Evolutionary conservation across 2,113 vertebrate genomes (phyloP).

Genomic region (Callocephalon fimbriatum): DNA sequence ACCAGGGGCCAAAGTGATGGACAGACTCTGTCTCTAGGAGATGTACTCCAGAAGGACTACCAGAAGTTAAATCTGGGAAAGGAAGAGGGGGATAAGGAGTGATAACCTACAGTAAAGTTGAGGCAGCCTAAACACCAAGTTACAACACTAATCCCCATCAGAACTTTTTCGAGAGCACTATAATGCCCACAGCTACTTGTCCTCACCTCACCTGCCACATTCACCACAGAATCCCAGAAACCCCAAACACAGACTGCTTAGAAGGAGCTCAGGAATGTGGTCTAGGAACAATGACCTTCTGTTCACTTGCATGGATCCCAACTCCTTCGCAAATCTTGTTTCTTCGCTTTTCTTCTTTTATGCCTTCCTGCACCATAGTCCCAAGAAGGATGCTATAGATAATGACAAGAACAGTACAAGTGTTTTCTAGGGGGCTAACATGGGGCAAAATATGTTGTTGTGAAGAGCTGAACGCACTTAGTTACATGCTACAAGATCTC

Average conservation of each 20-base stretch:
- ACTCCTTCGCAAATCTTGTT: too few species aligned
- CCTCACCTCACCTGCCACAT: too few species aligned
- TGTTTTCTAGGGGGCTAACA: neutral
- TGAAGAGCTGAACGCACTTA: neutral
- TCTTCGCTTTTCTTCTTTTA: too few species aligned
- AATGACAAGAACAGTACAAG: neutral
- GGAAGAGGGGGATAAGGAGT: neutral
- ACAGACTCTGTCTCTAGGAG: neutral
- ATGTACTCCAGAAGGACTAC: neutral
- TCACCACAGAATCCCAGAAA: too few species aligned
- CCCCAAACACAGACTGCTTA: too few species aligned
- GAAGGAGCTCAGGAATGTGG: too few species aligned
- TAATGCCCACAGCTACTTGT: neutral
- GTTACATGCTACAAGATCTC: neutral
- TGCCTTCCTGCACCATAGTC: too few species aligned
- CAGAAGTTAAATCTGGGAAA: neutral
- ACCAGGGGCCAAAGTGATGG: neutral
- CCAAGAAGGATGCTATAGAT: too few species aligned
- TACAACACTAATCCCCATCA: neutral
- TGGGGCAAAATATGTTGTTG: neutral
- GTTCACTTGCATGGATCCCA: too few species aligned
- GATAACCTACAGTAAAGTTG: neutral
- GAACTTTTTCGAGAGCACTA: neutral
- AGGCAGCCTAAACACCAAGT: neutral
- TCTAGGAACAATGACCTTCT: too few species aligned